Conservation (phyloP, 2,113 vertebrate species). For the Gallinago jamesoni region DNA sequence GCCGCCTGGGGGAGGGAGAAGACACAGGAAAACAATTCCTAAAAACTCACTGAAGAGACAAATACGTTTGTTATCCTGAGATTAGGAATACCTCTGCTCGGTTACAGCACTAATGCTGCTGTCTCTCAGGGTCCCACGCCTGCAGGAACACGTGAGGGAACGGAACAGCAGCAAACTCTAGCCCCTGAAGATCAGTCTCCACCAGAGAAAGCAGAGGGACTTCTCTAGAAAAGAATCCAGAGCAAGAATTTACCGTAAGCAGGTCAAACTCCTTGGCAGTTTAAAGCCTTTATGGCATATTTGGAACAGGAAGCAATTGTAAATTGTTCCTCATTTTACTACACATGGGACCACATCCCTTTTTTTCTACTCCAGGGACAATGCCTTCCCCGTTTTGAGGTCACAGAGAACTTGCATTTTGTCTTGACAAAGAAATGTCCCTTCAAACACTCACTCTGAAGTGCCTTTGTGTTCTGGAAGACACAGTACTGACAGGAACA, state of each 20-base stretch:
- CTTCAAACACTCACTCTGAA: neutral
- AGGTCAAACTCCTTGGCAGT: neutral
- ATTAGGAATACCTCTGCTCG: accelerated
- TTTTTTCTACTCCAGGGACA: neutral
- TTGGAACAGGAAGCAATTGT: neutral
- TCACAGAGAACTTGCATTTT: neutral
- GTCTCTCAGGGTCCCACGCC: accelerated
- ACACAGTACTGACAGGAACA: neutral
- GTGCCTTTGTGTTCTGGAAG: neutral
- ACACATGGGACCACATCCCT: neutral
- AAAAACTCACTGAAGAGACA: neutral
- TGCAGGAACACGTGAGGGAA: neutral
- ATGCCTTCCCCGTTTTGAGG: neutral
- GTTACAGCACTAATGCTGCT: neutral
- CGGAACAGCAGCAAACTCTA: neutral
- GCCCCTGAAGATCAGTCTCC: neutral
- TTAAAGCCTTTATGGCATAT: neutral
- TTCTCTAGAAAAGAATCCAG: neutral
- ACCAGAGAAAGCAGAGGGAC: neutral
- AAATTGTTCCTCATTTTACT: neutral
- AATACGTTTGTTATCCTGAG: neutral
- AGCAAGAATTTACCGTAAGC: neutral
- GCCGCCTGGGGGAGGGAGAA: neutral
- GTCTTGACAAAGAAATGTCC: neutral
- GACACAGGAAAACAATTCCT: neutral